Base-by-base conservation (phyloP, 1,140 invertebrate species). In the Cydia pomonella region DNA sequence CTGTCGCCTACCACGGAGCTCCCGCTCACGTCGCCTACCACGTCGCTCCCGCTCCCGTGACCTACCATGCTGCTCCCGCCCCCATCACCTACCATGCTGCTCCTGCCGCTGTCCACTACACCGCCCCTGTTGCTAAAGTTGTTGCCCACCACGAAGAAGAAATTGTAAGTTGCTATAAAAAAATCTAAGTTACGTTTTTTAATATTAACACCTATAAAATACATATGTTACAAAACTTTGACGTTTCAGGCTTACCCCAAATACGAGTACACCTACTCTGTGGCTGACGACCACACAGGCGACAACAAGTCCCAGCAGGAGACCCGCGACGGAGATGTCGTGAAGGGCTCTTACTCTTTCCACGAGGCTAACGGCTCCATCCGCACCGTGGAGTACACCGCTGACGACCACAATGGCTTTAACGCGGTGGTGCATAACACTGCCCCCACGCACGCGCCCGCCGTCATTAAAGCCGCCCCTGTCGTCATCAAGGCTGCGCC, bases 401-500 rank as follows among this genome's bases (percentile, higher is more conserved):
- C 93, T n/a, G 93, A 94, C 80, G 88, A 88, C 74, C 92, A 93
- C 84, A 92, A 87, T 79, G 93, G 87, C n/a, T 94, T 94, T 88
- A 94, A 94, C 83, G 94, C 94, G 16, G 92, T 94, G 6, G 94
- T 94, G 25, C 91, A 91, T 79, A 93, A 94, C 87, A 92, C 93
- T 18, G 93, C 92, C n/a, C 93, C 93, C 18, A 78, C 79, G 6
- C 79, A 78, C 47, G 82, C 77, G 9, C 78, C 80, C 23, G 84
- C 75, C 0, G 72, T 72, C 4, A 44, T 77, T 23, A 78, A 77
- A 59, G 74, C 76, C 44, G 75, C 76, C 21, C 63, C 63, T 27
- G 63, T 64, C 63, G 63, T n/a, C n/a, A n/a, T n/a, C n/a, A n/a
- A n/a, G n/a, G n/a, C n/a, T n/a, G n/a, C n/a, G n/a, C n/a, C n/a